Evolutionary conservation across 2,888 invertebrate species (phyloP).

Genomic region (Pyrochroa serraticornis): DNA sequence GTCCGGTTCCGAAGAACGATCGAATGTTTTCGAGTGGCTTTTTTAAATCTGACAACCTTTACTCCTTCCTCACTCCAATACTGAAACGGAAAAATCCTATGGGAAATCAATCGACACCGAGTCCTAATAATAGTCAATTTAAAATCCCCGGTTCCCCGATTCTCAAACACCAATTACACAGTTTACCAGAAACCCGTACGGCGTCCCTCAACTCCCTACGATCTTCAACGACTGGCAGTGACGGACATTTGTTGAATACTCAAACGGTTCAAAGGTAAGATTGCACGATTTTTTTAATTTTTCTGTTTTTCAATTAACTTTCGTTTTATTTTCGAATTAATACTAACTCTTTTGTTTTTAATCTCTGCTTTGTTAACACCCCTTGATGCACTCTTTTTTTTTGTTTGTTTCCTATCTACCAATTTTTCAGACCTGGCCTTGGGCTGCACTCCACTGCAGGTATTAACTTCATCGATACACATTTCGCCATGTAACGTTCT

Average conservation of each 20-base stretch:
- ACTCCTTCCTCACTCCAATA: constrained; percentile 66
- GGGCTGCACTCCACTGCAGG: constrained; percentile 52
- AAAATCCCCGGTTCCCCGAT: constrained; percentile 46
- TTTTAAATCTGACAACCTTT: constrained; percentile 56
- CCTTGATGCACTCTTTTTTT: constrained; percentile 26
- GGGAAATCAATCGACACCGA: constrained; percentile 43
- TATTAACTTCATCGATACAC: constrained; percentile 35
- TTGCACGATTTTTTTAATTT: constrained; percentile 21
- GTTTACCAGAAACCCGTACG: constrained; percentile 47
- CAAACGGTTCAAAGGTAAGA: constrained; percentile 46
- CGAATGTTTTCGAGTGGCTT: constrained; percentile 42
- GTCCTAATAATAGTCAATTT: constrained; percentile 36
- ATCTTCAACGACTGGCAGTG: constrained; percentile 43
- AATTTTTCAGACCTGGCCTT: constrained; percentile 54
- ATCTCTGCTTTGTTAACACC: constrained; percentile 8
- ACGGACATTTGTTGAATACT: constrained; percentile 37
- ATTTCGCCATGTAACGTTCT: constrained; percentile 1
- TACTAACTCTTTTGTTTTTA: constrained; percentile 4
- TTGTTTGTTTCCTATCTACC: constrained; percentile 13
- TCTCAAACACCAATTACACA: constrained; percentile 39
- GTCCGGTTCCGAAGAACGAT: constrained; percentile 31
- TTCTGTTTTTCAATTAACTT: constrained; percentile 13
- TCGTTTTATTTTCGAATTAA: constrained; percentile 12
- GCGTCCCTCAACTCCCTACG: constrained; percentile 51
- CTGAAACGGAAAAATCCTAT: constrained; percentile 56